phyloP scores from a whole-genome alignment of 2,113 vertebrate species.

The Antechinus flavipes region DNA sequence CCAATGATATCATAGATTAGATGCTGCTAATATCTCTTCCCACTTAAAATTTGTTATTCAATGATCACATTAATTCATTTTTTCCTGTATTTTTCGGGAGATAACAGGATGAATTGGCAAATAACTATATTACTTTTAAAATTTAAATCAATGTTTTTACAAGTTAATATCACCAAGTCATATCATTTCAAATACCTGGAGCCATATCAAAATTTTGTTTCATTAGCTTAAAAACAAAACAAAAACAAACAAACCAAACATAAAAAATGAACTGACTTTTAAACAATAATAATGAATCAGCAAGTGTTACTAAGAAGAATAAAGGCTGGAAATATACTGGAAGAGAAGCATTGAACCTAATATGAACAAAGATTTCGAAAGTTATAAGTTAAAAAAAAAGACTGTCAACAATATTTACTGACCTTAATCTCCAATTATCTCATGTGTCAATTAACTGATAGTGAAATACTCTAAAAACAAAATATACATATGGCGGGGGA shows the following conservation, averaged over 20 bases:
- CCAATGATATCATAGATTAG: background rate
- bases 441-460: background rate
- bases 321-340: background rate
- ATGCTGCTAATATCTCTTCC: background rate
- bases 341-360: background rate
- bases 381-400: background rate
- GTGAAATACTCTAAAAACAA: background rate
- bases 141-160: background rate
- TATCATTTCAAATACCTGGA: background rate
- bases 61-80: background rate
- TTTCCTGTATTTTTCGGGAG: background rate
- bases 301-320: background rate
- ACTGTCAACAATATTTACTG: background rate
- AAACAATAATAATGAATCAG: background rate
- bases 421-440: background rate
- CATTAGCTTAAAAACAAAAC: background rate
- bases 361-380: background rate
- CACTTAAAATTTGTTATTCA: background rate
- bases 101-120: background rate
- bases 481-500: background rate
- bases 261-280: background rate
- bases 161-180: background rate
- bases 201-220: background rate
- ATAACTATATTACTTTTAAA: background rate
- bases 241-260: background rate